Base-by-base conservation (phyloP, 2,797 vertebrate genomes). In the Oophaga sylvatica region DNA sequence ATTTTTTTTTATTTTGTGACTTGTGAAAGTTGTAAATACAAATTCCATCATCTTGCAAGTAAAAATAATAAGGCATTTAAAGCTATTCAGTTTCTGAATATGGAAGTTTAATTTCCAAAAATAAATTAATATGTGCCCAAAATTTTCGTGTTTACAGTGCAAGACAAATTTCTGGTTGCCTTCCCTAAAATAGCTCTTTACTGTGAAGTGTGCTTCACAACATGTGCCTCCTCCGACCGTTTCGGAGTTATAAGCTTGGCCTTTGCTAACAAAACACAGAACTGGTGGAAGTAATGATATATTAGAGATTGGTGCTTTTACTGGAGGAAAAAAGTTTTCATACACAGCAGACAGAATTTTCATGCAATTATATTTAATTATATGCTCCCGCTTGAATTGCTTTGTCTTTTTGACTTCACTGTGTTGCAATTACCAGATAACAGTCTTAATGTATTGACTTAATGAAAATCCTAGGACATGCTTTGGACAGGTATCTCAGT, bases 281-380 rank as follows among this genome's bases (percentile, higher is more conserved):
- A 57, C 45, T 81, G 26, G 59, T 87, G 85, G 76, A 87, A 85
- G 82, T 84, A 80, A 87, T 87, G 71, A 85, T 87, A 88, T 48
- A 82, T 90, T 77, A 77, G 31, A 78, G 81, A 56, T 78, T 77
- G 73, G 48, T 83, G 68, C 80, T 88, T 83, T 83, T 81, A 57
- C 60, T 68, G 31, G 26, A 35, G 78, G 77, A 86, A 80, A 16
- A 53, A 71, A 57, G 45, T 80, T 85, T 84, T 84, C 63, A 87
- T 83, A 88, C 76, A 78, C 73, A 75, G 68, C 31, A 82, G 83
- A 77, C 71, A 65, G 59, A 84, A 81, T 84, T 89, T 87, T 87
- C 77, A 83, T 57, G n/a, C 80, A 90, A 20, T 87, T 90, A 83
- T 53, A 70, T 26, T 89, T 79, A 87, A 86, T 76, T 89, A 90